Evolutionary conservation across 2,113 vertebrate species (phyloP), one percentile per base, ranked within the genome.

Genomic region (Pygathrix nemaeus): DNA sequence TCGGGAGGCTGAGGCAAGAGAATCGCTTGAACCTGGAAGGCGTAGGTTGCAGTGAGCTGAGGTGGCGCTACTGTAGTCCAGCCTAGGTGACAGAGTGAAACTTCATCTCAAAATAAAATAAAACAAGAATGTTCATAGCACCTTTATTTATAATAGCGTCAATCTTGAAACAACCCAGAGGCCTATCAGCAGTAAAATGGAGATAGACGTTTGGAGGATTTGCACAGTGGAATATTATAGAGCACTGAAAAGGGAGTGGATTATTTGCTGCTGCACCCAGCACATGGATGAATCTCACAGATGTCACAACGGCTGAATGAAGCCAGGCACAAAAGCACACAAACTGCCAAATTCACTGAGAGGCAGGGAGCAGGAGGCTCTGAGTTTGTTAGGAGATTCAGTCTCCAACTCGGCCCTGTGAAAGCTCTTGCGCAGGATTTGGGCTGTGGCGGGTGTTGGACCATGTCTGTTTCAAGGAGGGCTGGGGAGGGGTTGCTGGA

Each of bases 141-240:
- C 27, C 61, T 30, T 64, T 64, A 64, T 32, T 64, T 64, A 64
- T 14, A 64, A 32, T 64, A 64, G 61, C 12, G 0, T 30, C 27
- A 32, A 64, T 27, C 73, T n/a, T 32, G 66, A 50, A 79, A 90
- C 8, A 48, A 21, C 25, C 45, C 59, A 27, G 57, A 11, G 10
- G n/a, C 48, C 32, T 18, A 2, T 8, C 27, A 43, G 52, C 55
- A 70, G 38, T 7, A 32, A 55, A 10, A 61, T 8, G 18, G 40
- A 85, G 57, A 55, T 30, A 8, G 5, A 17, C 9, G 1, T 1
- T 1, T 0, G 2, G 48, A 55, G 16, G 0, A 6, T 3, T 0
- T 8, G 1, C 0, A 0, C 5, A 0, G 43, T 48, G 64, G 84
- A 93, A 73, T 90, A 92, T 21, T 68, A 94, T 1, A 35, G 35